Evolutionary conservation across 1,140 invertebrate genomes (phyloP).

Genomic region (Lordiphosa mommai): DNA sequence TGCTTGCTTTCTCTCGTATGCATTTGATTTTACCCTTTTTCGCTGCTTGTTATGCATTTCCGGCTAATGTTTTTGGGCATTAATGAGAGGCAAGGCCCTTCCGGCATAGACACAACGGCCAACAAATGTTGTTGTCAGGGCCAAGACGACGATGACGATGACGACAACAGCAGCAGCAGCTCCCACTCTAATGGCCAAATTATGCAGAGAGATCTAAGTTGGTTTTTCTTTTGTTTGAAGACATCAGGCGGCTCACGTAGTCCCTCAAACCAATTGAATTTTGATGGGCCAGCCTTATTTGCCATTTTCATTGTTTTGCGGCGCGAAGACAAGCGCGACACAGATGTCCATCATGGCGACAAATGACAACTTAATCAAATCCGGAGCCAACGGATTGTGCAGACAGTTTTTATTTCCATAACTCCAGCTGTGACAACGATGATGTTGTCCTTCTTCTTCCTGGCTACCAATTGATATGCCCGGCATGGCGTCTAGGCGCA

Average conservation of each 20-base stretch:
- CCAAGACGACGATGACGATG: constrained; percentile 5
- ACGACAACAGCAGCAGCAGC: constrained; percentile 22
- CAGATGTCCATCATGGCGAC: constrained; percentile 33
- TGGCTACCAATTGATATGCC: constrained; percentile 62
- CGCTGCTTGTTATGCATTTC: constrained; percentile 28
- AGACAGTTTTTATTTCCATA: constrained; percentile 53
- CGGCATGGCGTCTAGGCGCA: constrained; percentile 58
- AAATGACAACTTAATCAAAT: constrained; percentile 70
- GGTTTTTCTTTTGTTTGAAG: constrained; percentile 35
- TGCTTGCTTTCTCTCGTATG: constrained; percentile 16
- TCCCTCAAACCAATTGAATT: constrained; percentile 70
- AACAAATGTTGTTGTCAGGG: constrained; percentile 16
- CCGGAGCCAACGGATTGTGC: constrained; percentile 45
- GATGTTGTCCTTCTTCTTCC: background rate
- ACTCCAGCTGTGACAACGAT: constrained; percentile 34
- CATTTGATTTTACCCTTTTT: constrained; percentile 15
- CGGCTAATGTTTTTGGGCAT: constrained; percentile 54
- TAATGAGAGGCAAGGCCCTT: constrained; percentile 52
- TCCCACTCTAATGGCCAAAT: constrained; percentile 57
- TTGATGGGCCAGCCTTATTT: constrained; percentile 45
- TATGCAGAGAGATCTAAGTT: constrained; percentile 35
- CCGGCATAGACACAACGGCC: constrained; percentile 38
- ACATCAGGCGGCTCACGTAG: constrained; percentile 53
- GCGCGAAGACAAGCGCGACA: constrained; percentile 4
- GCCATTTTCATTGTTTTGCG: constrained; percentile 8